phyloP scores from a whole-genome alignment of 2,888 invertebrate genomes.

The Lymantria monacha region DNA sequence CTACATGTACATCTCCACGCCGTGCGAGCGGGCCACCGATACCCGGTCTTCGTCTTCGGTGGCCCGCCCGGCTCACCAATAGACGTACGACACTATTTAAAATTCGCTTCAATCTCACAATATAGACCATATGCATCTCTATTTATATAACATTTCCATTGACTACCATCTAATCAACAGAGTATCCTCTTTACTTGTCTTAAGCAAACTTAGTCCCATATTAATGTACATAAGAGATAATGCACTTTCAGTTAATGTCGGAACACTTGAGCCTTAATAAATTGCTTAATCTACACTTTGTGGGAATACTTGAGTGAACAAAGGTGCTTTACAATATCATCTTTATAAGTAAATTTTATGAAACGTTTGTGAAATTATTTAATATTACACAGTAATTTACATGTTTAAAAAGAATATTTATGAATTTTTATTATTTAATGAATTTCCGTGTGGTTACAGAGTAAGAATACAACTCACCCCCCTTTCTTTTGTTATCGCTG shows the following conservation, averaged over 20 bases:
- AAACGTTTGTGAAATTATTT: slow-evolving; percentile 4
- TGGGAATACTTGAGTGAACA: slow-evolving; percentile 21
- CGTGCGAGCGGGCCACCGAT: too few species aligned
- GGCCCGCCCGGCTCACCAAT: too few species aligned
- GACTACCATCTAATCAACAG: slow-evolving; percentile 43
- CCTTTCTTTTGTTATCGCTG: too few species aligned
- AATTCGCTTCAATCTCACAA: background rate
- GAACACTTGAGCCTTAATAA: slow-evolving; percentile 43
- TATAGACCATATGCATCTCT: slow-evolving; percentile 13
- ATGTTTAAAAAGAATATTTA: slow-evolving; percentile 8
- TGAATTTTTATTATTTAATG: slow-evolving; percentile 4
- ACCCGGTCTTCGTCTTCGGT: too few species aligned
- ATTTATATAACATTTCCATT: slow-evolving; percentile 44
- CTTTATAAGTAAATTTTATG: slow-evolving; percentile 19
- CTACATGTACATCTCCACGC: too few species aligned
- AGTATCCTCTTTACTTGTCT: slow-evolving; percentile 51
- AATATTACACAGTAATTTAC: slow-evolving; percentile 25
- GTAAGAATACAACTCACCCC: too few species aligned
- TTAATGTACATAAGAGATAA: slow-evolving; percentile 39
- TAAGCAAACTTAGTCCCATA: slow-evolving; percentile 46
- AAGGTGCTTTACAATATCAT: slow-evolving; percentile 26
- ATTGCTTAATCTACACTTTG: slow-evolving; percentile 37
- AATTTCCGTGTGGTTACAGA: background rate
- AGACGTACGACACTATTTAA: background rate
- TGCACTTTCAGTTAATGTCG: slow-evolving; percentile 37